Base-by-base conservation (phyloP, 2,797 vertebrate species). In the Arnoldichthys spilopterus region DNA sequence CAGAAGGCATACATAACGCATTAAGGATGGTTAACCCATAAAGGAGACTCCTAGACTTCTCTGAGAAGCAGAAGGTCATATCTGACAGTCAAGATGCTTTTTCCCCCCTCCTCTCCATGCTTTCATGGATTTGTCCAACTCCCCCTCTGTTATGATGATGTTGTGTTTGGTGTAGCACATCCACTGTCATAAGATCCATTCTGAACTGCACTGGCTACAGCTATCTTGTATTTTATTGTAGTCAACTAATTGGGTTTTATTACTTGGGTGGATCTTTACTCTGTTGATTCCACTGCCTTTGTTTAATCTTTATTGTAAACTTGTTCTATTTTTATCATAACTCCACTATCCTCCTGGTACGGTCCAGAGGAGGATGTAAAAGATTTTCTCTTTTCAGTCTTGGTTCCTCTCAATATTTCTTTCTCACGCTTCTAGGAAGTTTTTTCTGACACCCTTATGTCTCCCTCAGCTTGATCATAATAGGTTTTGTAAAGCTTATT, bases 1-100 rank as follows among this genome's bases (percentile, higher is more conserved):
- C 94, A 96, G 96, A 95, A 97, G 96, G 96, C 95, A 98, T 97
- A 96, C 96, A 98, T 96, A 96, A 96, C 94, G 92, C 94, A 96
- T 96, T 97, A 95, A 96, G 94, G 94, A 94, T 92, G 91, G 93
- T 96, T 97, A 96, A 96, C 96, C 95, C 91, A 79, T 92, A 94
- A 92, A 94, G 93, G 92, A 96, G 95, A 92, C 16, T n/a, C 90
- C 92, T 91, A 95, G 92, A 85, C 87, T 89, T 51, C 69, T 72
- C 79, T 78, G 84, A 89, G 85, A 89, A 68, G 84, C 83, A 88
- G 91, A 94, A 94, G 93, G 93, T 94, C 93, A 93, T 85, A 89
- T 80, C 89, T 92, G 91, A 94, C 92, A 91, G 89, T 92, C 87
- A 84, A 82, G 75, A 88, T 86, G 77, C 67, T 28, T 81, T 63